Base-by-base conservation (phyloP, 2,888 invertebrate species). In the Ernsta delagoae region DNA sequence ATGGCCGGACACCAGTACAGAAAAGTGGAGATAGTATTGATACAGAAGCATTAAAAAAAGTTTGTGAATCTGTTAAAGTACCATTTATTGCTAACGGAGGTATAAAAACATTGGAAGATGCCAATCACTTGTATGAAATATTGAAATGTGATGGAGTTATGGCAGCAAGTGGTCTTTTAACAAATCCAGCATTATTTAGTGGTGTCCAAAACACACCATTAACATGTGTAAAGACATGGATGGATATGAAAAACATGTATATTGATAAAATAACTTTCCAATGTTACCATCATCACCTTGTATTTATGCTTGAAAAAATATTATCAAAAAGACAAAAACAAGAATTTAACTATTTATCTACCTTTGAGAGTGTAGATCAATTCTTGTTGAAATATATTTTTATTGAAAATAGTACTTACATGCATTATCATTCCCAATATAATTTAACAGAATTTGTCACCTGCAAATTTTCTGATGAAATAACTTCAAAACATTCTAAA, bases 31-130 rank as follows among this genome's bases (percentile, higher is more conserved):
- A 96, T 66, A 94, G 95, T 63, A 95, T 97, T 9, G 95, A 98
- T 85, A 80, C 95, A 36, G 94, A 95, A 12, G 96, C 96, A 36
- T 94, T 99, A 70, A 94, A 94, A 78, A 90, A 95, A 54, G 95
- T 98, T 11, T 96, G 95, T 76, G 94, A 96, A 64, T 95, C 94
- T 73, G 86, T 98, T n/a, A 83, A 86, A 50, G 91, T 99, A 74
- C 99, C 99, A 0, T 93, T 99, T 0, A 95, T 99, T 74, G 98
- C 97, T 0, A 99, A 99, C 93, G 99, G 99, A 48, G 98, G 98
- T 78, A 94, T 98, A 0, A 96, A 95, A 78, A 95, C 94, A 59
- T 88, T 97, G 70, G 83, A 94, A n/a, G 97, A 97, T 84, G 98
- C 97, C 39, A 83, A 95, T 70, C 80, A 88, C 11, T 90, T 99